Evolutionary conservation across 2,888 invertebrate species (phyloP).

Genomic region (Tanypteryx hageni): DNA sequence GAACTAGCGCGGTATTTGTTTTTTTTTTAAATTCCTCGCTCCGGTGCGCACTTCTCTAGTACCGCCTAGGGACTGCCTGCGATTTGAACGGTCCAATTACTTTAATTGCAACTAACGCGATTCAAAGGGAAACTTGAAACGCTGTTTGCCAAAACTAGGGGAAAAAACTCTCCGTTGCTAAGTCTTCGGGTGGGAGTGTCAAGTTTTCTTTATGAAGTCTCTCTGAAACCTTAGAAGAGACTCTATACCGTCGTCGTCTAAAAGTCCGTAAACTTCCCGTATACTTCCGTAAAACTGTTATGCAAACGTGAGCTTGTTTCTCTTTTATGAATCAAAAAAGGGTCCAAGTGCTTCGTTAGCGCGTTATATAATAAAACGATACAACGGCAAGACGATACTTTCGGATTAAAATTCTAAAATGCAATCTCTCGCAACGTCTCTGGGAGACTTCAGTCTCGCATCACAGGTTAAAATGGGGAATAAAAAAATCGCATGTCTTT

Average conservation of each 20-base stretch:
- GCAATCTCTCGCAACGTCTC: too few relatives aligned
- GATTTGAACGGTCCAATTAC: background rate
- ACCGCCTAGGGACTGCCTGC: background rate
- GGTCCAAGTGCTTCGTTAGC: background rate
- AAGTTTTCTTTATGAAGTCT: background rate
- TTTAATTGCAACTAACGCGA: background rate
- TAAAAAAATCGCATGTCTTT: too few relatives aligned
- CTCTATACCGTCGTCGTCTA: background rate
- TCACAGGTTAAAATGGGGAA: too few relatives aligned
- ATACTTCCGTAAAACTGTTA: background rate
- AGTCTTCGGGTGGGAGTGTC: background rate
- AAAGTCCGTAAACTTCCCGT: background rate
- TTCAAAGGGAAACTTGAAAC: background rate
- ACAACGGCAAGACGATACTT: too few relatives aligned
- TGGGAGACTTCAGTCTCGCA: too few relatives aligned
- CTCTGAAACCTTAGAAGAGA: background rate
- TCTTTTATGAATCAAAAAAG: background rate
- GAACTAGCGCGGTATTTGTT: too few relatives aligned
- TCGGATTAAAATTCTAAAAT: too few relatives aligned
- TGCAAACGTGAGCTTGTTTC: background rate
- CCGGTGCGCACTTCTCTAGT: background rate
- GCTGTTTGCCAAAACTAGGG: background rate
- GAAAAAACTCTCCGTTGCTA: background rate
- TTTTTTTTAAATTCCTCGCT: too few relatives aligned
- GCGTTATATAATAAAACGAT: background rate